These are phyloP conservation scores for Phyllostomus hastatus DNA, from an alignment of 2,113 vertebrate genomes.

Conservation along the genomic window DNA sequence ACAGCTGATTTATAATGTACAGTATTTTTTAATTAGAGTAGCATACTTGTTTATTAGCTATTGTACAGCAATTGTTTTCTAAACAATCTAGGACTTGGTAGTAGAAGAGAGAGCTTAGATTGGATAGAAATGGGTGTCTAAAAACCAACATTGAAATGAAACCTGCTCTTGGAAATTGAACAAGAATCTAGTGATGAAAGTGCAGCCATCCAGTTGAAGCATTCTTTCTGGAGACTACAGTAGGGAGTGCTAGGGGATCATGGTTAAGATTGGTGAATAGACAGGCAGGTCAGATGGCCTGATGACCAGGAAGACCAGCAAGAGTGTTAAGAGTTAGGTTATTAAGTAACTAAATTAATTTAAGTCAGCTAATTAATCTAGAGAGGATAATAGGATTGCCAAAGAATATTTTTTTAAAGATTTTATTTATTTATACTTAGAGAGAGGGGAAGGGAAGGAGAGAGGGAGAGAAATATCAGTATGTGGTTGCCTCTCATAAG, in stretches of 20 bases:
- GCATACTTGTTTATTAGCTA: background rate
- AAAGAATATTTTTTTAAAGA: background rate
- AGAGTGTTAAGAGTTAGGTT: background rate
- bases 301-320: background rate
- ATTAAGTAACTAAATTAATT: background rate
- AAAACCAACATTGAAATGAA: background rate
- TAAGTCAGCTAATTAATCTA: background rate
- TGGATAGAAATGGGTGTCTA: background rate
- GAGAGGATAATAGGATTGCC: background rate
- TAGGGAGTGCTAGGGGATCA: background rate
- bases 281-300: too few species aligned
- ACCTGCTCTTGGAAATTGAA: conserved; percentile 5
- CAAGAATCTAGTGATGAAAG: background rate
- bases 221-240: background rate
- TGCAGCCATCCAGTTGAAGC: background rate
- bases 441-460: too few species aligned
- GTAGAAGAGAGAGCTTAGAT: background rate
- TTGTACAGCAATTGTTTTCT: background rate
- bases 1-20: background rate
- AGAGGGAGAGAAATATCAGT: too few species aligned
- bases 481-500: too few species aligned
- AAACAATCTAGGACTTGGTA: background rate
- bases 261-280: background rate
- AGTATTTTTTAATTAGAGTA: background rate
- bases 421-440: too few species aligned